Evolutionary conservation across 2,888 invertebrate species (phyloP).

Genomic region (Polyploca ridens): DNA sequence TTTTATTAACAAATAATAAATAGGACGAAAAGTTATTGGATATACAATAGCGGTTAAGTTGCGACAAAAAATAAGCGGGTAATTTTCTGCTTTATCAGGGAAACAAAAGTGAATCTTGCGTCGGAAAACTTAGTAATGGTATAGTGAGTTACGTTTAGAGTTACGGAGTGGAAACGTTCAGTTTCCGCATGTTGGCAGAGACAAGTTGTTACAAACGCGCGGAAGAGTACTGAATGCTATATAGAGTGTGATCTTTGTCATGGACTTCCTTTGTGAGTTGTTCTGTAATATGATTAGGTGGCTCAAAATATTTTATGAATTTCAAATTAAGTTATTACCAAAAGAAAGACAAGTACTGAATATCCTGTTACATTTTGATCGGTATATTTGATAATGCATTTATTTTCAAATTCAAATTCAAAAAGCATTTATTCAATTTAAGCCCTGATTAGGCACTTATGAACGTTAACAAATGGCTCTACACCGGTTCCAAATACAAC

Average conservation of each 20-base stretch:
- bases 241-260: neutral
- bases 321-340: neutral
- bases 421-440: too few relatives aligned
- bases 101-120: neutral
- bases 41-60: neutral
- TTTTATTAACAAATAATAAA: too few relatives aligned
- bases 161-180: constrained; percentile 11
- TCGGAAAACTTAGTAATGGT: neutral
- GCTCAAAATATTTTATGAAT: neutral
- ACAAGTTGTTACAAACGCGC: constrained; percentile 4
- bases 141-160: constrained; percentile 10
- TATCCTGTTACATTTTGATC: too few relatives aligned
- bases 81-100: neutral
- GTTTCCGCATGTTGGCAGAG: constrained; percentile 10
- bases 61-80: neutral
- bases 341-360: too few relatives aligned
- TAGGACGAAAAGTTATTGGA: neutral
- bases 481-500: too few relatives aligned
- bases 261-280: neutral
- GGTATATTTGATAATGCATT: too few relatives aligned
- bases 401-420: too few relatives aligned
- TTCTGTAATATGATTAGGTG: neutral
- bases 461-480: too few relatives aligned
- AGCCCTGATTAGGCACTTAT: too few relatives aligned
- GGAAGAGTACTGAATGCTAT: constrained; percentile 1